A percentile compares a stretch with the other conserved stretches of the same genome.
Conservation (phyloP, 1,140 invertebrate genomes). For the Pseudobourletiella spinata region DNA sequence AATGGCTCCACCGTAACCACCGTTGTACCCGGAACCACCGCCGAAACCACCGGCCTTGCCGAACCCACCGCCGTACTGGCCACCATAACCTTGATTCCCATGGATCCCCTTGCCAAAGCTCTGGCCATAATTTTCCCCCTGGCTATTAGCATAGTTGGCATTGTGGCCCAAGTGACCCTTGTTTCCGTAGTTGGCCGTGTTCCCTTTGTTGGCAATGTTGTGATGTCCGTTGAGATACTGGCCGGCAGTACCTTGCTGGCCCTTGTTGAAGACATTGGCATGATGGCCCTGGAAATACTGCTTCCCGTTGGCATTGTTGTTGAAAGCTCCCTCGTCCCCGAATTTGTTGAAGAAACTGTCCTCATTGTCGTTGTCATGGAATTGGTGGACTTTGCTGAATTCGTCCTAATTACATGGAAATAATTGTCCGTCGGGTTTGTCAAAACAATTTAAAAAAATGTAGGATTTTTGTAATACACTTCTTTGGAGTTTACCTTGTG, state of each 20-base stretch:
- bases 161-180: conserved; percentile 32
- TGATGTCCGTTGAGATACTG: conserved; percentile 29
- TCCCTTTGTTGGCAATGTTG: conserved; percentile 26
- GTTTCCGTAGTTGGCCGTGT: conserved; percentile 12
- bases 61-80: conserved; percentile 18
- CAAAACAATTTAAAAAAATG: conserved; percentile 8
- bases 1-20: conserved; percentile 10
- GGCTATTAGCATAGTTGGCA: conserved; percentile 15
- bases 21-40: not conserved
- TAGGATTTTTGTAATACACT: too few relatives aligned
- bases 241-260: conserved; percentile 26
- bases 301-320: conserved; percentile 30
- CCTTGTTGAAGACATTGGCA: conserved; percentile 27
- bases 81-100: conserved; percentile 26
- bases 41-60: conserved; percentile 28
- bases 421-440: too few relatives aligned
- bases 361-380: conserved; percentile 32
- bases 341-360: conserved; percentile 33
- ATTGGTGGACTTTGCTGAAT: conserved; percentile 28
- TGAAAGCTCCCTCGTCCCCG: conserved; percentile 35
- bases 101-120: conserved; percentile 30
- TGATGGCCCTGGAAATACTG: conserved; percentile 33
- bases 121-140: conserved; percentile 20
- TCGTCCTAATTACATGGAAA: conserved; percentile 18
- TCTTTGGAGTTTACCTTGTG: too few relatives aligned